phyloP scores from a whole-genome alignment of 92 coral and sea anemone species.

The Parazoanthus darwini region DNA sequence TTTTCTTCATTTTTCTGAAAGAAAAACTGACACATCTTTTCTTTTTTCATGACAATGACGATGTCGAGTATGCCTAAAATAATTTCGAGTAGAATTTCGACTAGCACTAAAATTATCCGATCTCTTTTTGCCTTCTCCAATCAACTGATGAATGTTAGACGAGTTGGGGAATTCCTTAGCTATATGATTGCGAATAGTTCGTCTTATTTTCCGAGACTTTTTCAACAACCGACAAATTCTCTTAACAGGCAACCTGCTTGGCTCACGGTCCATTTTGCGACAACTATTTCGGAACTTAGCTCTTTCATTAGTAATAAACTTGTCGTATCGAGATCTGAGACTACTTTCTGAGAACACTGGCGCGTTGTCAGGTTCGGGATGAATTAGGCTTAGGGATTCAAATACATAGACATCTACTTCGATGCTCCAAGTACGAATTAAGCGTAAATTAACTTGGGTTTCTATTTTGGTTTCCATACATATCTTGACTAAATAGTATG shows the following conservation, averaged over 20 bases:
- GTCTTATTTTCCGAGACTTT: slow-evolving; percentile 31
- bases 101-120: too few species aligned
- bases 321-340: neutral
- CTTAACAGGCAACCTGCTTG: slow-evolving; percentile 27
- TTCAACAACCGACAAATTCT: slow-evolving; percentile 24
- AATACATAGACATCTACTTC: too few species aligned
- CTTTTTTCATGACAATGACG: slow-evolving; percentile 22
- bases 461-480: too few species aligned
- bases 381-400: too few species aligned
- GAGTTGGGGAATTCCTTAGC: slow-evolving; percentile 27
- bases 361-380: too few species aligned
- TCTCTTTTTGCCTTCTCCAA: slow-evolving; percentile 16
- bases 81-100: too few species aligned
- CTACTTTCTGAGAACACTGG: too few species aligned
- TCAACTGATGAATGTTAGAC: slow-evolving; percentile 22
- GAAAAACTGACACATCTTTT: slow-evolving; percentile 27
- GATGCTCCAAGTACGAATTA: too few species aligned
- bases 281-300: slow-evolving; percentile 12
- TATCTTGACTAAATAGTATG: too few species aligned
- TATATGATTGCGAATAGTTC: slow-evolving; percentile 28
- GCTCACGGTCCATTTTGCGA: slow-evolving; percentile 32
- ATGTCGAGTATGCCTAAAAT: too few species aligned
- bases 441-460: too few species aligned
- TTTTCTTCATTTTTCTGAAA: slow-evolving; percentile 19
- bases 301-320: neutral